These are phyloP conservation scores for Gibbula magus DNA, from an alignment of 2,888 invertebrate genomes.

Conservation along the genomic window DNA sequence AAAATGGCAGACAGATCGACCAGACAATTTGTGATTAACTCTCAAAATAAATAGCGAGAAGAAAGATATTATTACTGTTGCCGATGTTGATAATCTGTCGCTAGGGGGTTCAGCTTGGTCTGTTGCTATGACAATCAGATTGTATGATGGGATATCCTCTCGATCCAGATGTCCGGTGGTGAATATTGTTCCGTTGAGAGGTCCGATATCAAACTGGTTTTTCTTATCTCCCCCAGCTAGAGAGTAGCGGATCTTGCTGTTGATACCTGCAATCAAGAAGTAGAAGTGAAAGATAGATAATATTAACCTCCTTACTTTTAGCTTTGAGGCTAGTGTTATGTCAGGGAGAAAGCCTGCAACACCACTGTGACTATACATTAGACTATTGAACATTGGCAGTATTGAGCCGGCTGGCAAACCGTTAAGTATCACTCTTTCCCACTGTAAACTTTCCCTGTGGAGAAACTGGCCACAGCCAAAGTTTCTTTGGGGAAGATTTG, in stretches of 20 bases:
- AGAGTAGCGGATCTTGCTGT: slow-evolving; percentile 88
- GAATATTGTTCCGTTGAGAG: slow-evolving; percentile 88
- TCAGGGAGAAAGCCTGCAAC: too few relatives aligned
- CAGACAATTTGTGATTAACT: not conserved
- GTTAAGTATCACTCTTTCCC: too few relatives aligned
- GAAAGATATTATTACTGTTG: slow-evolving; percentile 78
- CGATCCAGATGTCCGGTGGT: slow-evolving; percentile 87
- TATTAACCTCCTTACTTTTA: too few relatives aligned
- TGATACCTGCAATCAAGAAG: slow-evolving; percentile 81
- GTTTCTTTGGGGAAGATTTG: too few relatives aligned
- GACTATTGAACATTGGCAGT: too few relatives aligned
- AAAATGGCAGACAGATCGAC: not conserved
- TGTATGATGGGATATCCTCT: slow-evolving; percentile 88
- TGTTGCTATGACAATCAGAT: slow-evolving; percentile 88
- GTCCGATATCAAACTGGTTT: slow-evolving; percentile 83
- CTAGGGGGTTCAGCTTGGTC: slow-evolving; percentile 82
- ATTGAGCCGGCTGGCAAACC: too few relatives aligned
- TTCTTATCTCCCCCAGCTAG: slow-evolving; percentile 87
- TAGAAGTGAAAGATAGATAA: too few relatives aligned
- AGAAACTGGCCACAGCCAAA: too few relatives aligned
- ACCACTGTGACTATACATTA: too few relatives aligned
- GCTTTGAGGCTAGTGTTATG: too few relatives aligned
- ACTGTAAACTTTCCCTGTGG: too few relatives aligned
- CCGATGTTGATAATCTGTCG: slow-evolving; percentile 71
- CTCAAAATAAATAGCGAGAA: not conserved